phyloP scores from a whole-genome alignment of 2,888 invertebrate species.

The Plusia festucae region DNA sequence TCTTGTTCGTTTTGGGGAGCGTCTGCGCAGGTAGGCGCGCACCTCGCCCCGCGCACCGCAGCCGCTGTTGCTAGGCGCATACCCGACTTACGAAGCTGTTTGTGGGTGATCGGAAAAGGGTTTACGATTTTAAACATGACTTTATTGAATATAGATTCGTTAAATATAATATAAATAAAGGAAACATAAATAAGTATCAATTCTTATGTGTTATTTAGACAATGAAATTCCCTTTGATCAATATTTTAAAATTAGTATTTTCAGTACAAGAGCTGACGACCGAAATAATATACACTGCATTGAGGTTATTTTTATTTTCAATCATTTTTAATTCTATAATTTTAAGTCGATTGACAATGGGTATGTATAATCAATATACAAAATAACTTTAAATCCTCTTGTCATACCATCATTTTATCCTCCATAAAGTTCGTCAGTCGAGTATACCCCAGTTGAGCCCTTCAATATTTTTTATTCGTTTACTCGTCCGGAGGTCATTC shows the following conservation, averaged over 20 bases:
- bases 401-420: conserved; percentile 6
- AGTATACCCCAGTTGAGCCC: conserved; percentile 66
- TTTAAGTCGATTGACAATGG: too few relatives aligned
- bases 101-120: conserved; percentile 26
- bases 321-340: too few relatives aligned
- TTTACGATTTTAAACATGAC: not conserved
- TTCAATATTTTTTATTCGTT: conserved; percentile 73
- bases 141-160: not conserved
- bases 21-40: conserved; percentile 87
- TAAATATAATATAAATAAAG: too few relatives aligned
- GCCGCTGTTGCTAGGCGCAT: conserved; percentile 71
- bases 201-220: not conserved
- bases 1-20: conserved; percentile 89
- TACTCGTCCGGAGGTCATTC: conserved; percentile 79
- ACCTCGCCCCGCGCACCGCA: conserved; percentile 60
- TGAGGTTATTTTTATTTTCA: too few relatives aligned
- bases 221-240: too few relatives aligned
- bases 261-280: too few relatives aligned
- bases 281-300: too few relatives aligned
- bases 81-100: conserved; percentile 58
- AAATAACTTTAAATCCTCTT: not conserved
- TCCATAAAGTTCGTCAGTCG: conserved; percentile 60
- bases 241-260: too few relatives aligned
- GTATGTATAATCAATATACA: not conserved
- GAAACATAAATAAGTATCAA: too few relatives aligned